Evolutionary conservation across 1,140 invertebrate genomes (phyloP).

Genomic region (Teleogryllus occipitalis): DNA sequence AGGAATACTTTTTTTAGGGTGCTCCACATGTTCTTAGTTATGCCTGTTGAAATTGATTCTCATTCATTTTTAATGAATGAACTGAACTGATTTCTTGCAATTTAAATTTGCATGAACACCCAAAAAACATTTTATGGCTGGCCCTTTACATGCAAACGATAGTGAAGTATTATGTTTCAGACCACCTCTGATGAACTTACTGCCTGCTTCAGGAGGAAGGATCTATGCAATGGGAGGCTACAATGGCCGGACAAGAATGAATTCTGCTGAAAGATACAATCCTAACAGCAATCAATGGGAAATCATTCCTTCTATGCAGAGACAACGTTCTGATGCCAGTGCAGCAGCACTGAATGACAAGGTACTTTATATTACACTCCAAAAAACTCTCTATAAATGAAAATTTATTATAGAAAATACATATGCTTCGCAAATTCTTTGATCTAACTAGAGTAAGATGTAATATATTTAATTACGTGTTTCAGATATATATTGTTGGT

Average conservation of each 20-base stretch:
- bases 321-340: conserved; percentile 70
- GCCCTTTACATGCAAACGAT: neutral
- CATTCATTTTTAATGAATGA: too few relatives aligned
- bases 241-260: conserved; percentile 65
- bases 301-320: conserved; percentile 69
- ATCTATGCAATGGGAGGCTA: conserved; percentile 85
- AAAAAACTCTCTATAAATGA: conserved; percentile 9
- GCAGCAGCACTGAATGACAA: conserved; percentile 46
- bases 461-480: neutral
- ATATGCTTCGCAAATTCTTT: neutral
- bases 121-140: too few relatives aligned
- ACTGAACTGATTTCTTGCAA: too few relatives aligned
- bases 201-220: conserved; percentile 43
- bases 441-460: neutral
- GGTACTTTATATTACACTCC: conserved; percentile 27
- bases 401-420: neutral
- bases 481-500: conserved; percentile 56
- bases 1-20: too few relatives aligned
- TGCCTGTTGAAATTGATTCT: too few relatives aligned
- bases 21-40: too few relatives aligned
- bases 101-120: too few relatives aligned
- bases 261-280: conserved; percentile 62
- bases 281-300: conserved; percentile 71
- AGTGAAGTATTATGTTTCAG: neutral
- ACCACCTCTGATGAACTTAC: neutral